These are phyloP conservation scores for Lasioglossum figueresi DNA, from an alignment of 2,888 invertebrate genomes.

Conservation along the genomic window DNA sequence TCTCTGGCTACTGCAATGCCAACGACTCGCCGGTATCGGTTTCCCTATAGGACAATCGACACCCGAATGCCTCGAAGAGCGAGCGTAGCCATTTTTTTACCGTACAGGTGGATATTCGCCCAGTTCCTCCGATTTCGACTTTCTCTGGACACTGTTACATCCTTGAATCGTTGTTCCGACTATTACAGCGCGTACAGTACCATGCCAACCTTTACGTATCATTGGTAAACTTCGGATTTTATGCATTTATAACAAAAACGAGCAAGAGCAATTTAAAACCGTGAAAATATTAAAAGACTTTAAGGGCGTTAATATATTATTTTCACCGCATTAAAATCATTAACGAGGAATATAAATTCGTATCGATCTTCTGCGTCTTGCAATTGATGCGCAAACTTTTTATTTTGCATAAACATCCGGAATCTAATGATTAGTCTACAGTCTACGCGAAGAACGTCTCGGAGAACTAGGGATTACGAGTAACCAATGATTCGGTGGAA, in stretches of 20 bases:
- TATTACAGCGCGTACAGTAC: too few relatives aligned
- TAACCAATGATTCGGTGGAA: not conserved
- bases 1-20: not conserved
- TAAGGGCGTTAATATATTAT: too few relatives aligned
- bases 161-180: not conserved
- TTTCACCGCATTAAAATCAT: too few relatives aligned
- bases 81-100: not conserved
- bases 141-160: not conserved
- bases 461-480: not conserved
- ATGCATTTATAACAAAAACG: too few relatives aligned
- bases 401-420: too few relatives aligned
- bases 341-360: too few relatives aligned
- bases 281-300: too few relatives aligned
- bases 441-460: not conserved
- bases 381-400: too few relatives aligned
- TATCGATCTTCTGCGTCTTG: too few relatives aligned
- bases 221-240: not conserved
- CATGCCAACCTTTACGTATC: too few relatives aligned
- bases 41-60: not conserved
- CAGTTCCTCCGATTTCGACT: not conserved
- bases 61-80: not conserved
- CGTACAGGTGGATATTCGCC: not conserved
- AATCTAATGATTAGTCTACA: not conserved
- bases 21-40: not conserved
- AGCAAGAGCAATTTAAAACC: too few relatives aligned